These are phyloP conservation scores for Conops quadrifasciatus DNA, from an alignment of 2,888 invertebrate genomes.

Conservation along the genomic window DNA sequence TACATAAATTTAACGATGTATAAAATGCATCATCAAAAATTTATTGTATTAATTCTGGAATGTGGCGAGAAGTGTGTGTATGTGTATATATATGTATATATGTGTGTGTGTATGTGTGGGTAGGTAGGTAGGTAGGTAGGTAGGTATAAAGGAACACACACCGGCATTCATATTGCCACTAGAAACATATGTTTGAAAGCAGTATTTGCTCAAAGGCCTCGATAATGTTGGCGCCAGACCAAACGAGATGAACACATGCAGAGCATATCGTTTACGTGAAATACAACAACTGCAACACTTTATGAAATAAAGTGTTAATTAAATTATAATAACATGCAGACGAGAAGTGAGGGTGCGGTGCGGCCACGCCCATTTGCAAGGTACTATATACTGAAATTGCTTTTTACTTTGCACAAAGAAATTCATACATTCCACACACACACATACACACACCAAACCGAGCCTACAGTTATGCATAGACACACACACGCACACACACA, in stretches of 20 bases:
- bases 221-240: slow-evolving; percentile 10
- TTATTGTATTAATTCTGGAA: too few species aligned
- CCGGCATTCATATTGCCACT: background rate
- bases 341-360: background rate
- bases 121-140: background rate
- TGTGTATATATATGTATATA: background rate
- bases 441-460: slow-evolving; percentile 43
- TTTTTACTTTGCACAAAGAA: background rate
- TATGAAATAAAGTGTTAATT: slow-evolving; percentile 33
- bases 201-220: background rate
- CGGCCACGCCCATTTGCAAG: slow-evolving; percentile 17
- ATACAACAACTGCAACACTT: slow-evolving; percentile 23
- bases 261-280: slow-evolving; percentile 21
- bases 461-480: slow-evolving; percentile 47
- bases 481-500: slow-evolving; percentile 46
- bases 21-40: slow-evolving; percentile 19
- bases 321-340: slow-evolving; percentile 32
- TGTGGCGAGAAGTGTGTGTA: background rate
- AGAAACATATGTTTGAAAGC: background rate
- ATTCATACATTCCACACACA: slow-evolving; percentile 33
- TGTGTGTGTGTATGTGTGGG: background rate
- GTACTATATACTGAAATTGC: background rate
- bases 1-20: slow-evolving; percentile 3
- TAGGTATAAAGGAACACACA: background rate
- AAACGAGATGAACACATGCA: background rate